Percentiles rank a stretch among this genome's conserved stretches.
Conservation (phyloP, 2,888 invertebrate species). For the Apamea sordens region DNA sequence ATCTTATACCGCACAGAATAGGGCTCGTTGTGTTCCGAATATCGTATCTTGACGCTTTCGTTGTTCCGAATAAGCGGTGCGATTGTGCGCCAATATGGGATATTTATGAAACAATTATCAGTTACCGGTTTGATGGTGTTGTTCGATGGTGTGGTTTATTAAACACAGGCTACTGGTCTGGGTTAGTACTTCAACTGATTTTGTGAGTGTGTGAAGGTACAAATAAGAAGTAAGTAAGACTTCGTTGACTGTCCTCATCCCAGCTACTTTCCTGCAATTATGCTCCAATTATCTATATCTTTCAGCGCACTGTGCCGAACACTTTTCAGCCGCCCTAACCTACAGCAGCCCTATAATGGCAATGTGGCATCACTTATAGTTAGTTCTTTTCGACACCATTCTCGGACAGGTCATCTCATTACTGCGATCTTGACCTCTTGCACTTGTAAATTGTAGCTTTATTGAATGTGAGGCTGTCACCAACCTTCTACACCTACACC, state of each 20-base stretch:
- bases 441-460: background rate
- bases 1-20: conserved; percentile 71
- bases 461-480: background rate
- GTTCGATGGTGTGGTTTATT: conserved; percentile 18
- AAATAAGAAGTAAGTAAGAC: background rate
- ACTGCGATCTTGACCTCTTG: conserved; percentile 3
- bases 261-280: background rate
- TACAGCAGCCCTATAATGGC: background rate
- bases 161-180: background rate
- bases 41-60: conserved; percentile 61
- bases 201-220: background rate
- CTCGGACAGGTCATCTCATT: background rate
- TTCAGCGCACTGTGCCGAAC: background rate
- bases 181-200: background rate
- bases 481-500: background rate
- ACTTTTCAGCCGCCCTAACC: background rate
- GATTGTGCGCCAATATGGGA: conserved; percentile 51
- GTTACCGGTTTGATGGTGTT: conserved; percentile 33
- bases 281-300: background rate
- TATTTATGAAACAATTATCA: conserved; percentile 57
- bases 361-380: background rate
- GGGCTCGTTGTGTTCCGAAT: conserved; percentile 56
- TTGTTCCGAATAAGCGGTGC: conserved; percentile 58
- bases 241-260: background rate
- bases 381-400: no score